Conservation (phyloP, 2,888 invertebrate species). For the Trachelus iudaicus region DNA sequence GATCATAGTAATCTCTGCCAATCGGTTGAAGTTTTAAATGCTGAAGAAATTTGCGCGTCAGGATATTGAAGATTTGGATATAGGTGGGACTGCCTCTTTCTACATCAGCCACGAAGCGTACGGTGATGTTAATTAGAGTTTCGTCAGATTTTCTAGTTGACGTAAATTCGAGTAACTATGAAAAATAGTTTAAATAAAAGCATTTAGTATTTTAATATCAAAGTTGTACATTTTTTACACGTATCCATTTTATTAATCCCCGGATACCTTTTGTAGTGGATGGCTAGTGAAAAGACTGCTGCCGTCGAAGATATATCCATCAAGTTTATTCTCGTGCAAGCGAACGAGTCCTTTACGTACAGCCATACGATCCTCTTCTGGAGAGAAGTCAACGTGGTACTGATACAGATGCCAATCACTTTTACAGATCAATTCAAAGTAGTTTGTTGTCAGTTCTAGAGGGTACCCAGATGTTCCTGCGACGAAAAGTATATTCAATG, state of each 20-base stretch:
- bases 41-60: constrained; percentile 77
- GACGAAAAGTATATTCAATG: no score
- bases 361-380: constrained; percentile 76
- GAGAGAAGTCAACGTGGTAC: constrained; percentile 80
- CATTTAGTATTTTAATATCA: no score
- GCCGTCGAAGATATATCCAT: constrained; percentile 82
- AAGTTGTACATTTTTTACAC: no score
- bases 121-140: constrained; percentile 69
- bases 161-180: constrained; percentile 71
- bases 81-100: constrained; percentile 76
- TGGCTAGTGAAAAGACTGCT: constrained; percentile 74
- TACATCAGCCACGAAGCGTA: constrained; percentile 73
- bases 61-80: constrained; percentile 81
- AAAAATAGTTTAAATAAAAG: not conserved
- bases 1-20: constrained; percentile 80
- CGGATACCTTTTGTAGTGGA: constrained; percentile 61
- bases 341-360: constrained; percentile 73
- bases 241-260: no score
- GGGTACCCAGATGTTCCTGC: constrained; percentile 61
- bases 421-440: constrained; percentile 74
- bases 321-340: constrained; percentile 69
- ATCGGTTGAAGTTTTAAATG: constrained; percentile 75
- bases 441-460: constrained; percentile 73
- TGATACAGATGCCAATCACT: constrained; percentile 80
- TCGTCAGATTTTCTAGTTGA: constrained; percentile 70